Evolutionary conservation across 2,113 vertebrate species (phyloP), one percentile per base, ranked within the genome.

Genomic region (Pedetes capensis): DNA sequence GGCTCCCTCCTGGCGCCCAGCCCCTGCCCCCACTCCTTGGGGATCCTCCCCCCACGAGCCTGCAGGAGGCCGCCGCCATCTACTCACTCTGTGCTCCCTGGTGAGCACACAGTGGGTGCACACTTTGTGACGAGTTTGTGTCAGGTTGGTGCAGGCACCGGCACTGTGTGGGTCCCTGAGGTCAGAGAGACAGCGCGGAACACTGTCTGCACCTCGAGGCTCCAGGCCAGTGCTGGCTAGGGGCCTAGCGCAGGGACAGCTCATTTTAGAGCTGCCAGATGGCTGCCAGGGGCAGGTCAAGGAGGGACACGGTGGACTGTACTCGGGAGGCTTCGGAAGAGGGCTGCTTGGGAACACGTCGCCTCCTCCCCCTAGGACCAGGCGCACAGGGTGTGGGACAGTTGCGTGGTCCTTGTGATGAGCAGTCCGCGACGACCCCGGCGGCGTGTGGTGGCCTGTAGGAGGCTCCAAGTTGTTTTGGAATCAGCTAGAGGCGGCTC

Each of bases 351-450:
- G 51, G 12, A 16, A 32, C 39, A 0, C 0, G 5, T 20, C 9
- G 18, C 49, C 9, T 18, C 61, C 39, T 10, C 23, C 20, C 34
- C 10, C 4, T 16, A 4, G 27, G 27, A 11, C 12, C 18, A 0
- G 6, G 22, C 0, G 2, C 20, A 39, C 34, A 27, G 11, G 0
- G 6, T 12, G 57, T 23, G 7, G 0, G 22, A 17, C 1, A 5
- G 22, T 3, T 3, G 12, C 16, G 6, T 0, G 0, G 6, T 16
- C 63, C 20, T 20, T 0, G 4, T 2, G 42, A 55, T 0, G 6
- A 16, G 5, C 9, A 0, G 1, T 17, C 17, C 14, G 4, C 11
- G 32, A n/a, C 34, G 74, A 42, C 5, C 3, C 23, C 6, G 1
- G 14, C 1, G 1, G 29, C 1, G 0, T 12, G 6, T 0, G 3